Base-by-base conservation (phyloP, 2,113 vertebrate species). In the Polypterus bichir region DNA sequence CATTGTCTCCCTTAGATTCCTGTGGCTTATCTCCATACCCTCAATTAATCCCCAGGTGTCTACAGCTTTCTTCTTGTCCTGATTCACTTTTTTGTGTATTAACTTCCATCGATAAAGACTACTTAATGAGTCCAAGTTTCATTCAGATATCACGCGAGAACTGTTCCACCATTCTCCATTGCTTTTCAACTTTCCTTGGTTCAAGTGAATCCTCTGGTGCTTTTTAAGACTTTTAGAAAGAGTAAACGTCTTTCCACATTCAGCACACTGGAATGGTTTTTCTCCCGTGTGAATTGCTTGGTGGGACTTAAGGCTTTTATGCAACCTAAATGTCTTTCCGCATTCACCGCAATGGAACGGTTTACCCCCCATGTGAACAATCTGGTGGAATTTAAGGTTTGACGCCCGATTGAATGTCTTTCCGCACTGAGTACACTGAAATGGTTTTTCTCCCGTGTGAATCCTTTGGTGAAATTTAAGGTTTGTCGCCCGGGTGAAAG, bases 401-500 rank as follows among this genome's bases (percentile, higher is more conserved):
- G 60, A 63, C 3, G 68, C 4, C 49, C 64, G 59, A 48, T 62
- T 53, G 59, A 69, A 69, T 46, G 49, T 63, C 65, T 27, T 66
- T 65, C 1, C 66, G 66, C n/a, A 47, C 5, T 54, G 59, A 54
- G 46, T 60, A 57, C n/a, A 46, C 64, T 45, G 46, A 48, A 44
- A 45, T 48, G 58, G 55, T 62, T 59, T 69, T 47, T 67, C 65
- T 6, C 64, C 67, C 2, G 65, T 67, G 65, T 75, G 73, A 46
- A 62, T 65, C 6, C 64, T 64, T 46, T 69, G 46, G n/a, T 70
- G 68, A 6, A 56, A 59, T 55, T 70, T 70, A 47, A 70, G 61
- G n/a, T 59, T 64, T 56, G 62, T 67, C n/a, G 62, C 54, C 64
- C 71, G 73, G 62, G 67, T 71, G 60, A 75, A 75, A 49, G 62